Conservation (phyloP, 92 coral and sea anemone species). For the Phymanthus crucifer region DNA sequence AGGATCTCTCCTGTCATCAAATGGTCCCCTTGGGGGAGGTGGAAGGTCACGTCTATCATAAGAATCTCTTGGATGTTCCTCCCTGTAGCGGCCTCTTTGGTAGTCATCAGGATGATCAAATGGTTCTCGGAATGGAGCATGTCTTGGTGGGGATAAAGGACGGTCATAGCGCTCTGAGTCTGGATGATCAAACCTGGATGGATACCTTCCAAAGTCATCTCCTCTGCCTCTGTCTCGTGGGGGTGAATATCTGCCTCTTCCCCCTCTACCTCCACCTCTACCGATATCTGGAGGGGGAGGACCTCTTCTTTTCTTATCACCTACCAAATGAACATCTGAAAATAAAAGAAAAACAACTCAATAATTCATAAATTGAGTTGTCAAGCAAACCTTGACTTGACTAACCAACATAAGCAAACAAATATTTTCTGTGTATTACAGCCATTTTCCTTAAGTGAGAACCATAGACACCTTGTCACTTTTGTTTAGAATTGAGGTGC, state of each 20-base stretch:
- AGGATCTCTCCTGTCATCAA: conserved; percentile 66
- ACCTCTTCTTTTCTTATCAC: conserved; percentile 74
- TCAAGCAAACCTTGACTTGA: too few relatives aligned
- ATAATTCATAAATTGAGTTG: background rate
- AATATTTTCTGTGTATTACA: too few relatives aligned
- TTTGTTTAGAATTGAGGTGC: too few relatives aligned
- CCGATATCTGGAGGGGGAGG: conserved; percentile 38
- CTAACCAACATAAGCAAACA: too few relatives aligned
- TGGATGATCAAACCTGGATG: conserved; percentile 73
- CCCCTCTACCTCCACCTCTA: conserved; percentile 31
- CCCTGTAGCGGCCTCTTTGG: conserved; percentile 80
- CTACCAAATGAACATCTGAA: conserved; percentile 96
- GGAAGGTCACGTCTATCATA: conserved; percentile 58
- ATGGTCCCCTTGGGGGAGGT: conserved; percentile 45
- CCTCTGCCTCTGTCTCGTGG: conserved; percentile 76
- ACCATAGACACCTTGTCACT: too few relatives aligned
- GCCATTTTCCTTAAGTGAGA: too few relatives aligned
- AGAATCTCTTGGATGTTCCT: conserved; percentile 77
- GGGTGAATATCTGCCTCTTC: conserved; percentile 63
- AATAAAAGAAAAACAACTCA: conserved; percentile 1
- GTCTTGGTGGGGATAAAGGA: conserved; percentile 72
- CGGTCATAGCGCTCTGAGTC: conserved; percentile 69
- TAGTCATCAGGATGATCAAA: conserved; percentile 71
- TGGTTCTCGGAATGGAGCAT: conserved; percentile 56
- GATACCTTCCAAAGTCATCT: conserved; percentile 68